Evolutionary conservation across 2,888 invertebrate genomes (phyloP).

Genomic region (Cerastis leucographa): DNA sequence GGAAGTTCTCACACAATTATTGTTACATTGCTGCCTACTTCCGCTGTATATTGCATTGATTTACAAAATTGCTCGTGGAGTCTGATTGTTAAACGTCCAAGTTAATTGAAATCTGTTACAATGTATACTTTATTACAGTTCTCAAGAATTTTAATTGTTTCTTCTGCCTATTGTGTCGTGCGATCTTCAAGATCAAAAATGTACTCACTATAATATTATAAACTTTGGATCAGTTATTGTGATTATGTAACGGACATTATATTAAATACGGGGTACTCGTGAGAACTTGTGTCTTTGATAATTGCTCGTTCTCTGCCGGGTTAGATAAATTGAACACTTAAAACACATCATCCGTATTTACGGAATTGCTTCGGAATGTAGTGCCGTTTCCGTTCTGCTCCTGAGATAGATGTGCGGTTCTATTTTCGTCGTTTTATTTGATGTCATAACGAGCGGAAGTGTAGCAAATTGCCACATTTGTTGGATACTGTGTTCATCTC

Average conservation of each 20-base stretch:
- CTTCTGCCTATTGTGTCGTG: conserved; percentile 56
- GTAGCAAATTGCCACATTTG: conserved; percentile 47
- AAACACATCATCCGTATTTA: conserved; percentile 30
- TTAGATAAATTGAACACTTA: conserved; percentile 55
- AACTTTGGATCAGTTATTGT: conserved; percentile 29
- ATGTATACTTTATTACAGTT: conserved; percentile 29
- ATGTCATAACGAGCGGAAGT: conserved; percentile 43
- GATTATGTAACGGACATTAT: conserved; percentile 39
- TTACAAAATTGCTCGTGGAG: conserved; percentile 33
- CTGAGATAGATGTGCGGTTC: conserved; percentile 51
- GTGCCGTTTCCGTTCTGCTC: conserved; percentile 45
- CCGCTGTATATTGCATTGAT: conserved; percentile 50
- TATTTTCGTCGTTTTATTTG: conserved; percentile 50
- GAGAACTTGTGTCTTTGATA: conserved; percentile 69
- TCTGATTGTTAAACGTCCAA: conserved; percentile 34
- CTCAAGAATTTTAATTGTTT: conserved; percentile 47
- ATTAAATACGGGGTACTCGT: conserved; percentile 54
- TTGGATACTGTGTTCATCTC: conserved; percentile 30
- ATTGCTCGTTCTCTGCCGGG: conserved; percentile 61
- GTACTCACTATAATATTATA: conserved; percentile 39
- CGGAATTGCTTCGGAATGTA: conserved; percentile 40
- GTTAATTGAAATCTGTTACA: conserved; percentile 22
- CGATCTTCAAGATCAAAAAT: conserved; percentile 61
- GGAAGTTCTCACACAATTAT: conserved; percentile 49
- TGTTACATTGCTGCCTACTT: conserved; percentile 26